These are phyloP conservation scores for Picathartes gymnocephalus DNA, from an alignment of 2,113 vertebrate species.

Conservation along the genomic window DNA sequence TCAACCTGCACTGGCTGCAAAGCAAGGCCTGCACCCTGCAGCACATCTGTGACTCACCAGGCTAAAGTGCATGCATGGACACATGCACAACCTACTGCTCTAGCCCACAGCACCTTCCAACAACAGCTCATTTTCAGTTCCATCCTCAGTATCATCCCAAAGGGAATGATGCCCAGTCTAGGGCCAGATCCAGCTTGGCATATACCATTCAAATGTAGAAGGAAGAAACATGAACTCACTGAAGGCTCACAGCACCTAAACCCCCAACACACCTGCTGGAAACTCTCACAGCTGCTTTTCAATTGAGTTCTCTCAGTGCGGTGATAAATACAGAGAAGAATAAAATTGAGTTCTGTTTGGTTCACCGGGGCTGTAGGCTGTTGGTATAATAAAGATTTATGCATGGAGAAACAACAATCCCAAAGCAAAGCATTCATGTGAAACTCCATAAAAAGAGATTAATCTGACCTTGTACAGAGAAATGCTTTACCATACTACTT, in stretches of 20 bases:
- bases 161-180: background rate
- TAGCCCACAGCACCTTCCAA: background rate
- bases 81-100: background rate
- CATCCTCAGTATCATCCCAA: background rate
- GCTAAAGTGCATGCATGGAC: background rate
- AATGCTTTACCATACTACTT: background rate
- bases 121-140: background rate
- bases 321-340: conserved; percentile 19
- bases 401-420: conserved; percentile 35
- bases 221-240: background rate
- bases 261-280: background rate
- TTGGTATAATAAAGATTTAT: conserved; percentile 56
- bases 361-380: conserved; percentile 23
- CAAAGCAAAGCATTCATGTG: conserved; percentile 34
- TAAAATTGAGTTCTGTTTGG: conserved; percentile 34
- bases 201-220: background rate
- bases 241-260: background rate
- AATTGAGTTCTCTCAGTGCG: background rate
- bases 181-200: background rate
- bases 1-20: background rate
- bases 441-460: conserved; percentile 43
- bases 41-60: background rate
- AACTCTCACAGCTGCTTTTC: background rate
- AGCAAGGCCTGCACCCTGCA: background rate
- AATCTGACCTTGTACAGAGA: background rate